These are phyloP conservation scores for Molorchus minor DNA, from an alignment of 2,888 invertebrate species.

Conservation along the genomic window DNA sequence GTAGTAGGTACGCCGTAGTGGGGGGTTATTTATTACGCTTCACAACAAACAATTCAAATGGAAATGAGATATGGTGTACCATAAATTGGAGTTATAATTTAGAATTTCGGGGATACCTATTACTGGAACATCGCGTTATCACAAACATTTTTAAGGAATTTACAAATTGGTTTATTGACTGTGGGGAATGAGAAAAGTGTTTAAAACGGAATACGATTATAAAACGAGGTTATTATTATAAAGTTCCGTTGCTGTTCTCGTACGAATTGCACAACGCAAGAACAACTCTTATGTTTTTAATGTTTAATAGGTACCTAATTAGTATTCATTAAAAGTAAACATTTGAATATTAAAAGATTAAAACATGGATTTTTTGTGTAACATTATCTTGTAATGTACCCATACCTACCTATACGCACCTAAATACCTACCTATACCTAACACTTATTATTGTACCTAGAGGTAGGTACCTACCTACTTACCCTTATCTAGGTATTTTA, in stretches of 20 bases:
- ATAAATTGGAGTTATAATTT: constrained; percentile 27
- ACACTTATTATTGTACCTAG: no score
- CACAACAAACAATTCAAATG: constrained; percentile 42
- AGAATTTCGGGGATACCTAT: constrained; percentile 27
- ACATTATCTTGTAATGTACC: no score
- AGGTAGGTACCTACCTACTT: no score
- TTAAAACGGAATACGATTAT: constrained; percentile 15
- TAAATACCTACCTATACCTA: no score
- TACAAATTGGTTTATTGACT: constrained; percentile 32
- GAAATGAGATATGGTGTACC: constrained; percentile 42
- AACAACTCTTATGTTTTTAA: constrained; percentile 8
- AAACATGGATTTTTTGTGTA: no score
- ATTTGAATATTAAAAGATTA: no score
- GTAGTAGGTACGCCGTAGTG: constrained; percentile 52
- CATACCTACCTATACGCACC: no score
- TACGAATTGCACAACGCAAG: neutral
- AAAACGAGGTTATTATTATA: constrained; percentile 26
- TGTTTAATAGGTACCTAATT: neutral
- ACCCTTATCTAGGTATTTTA: no score
- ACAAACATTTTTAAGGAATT: constrained; percentile 35
- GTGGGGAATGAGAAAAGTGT: constrained; percentile 8
- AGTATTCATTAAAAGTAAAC: no score
- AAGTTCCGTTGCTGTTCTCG: constrained; percentile 3
- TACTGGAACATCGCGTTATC: constrained; percentile 33
- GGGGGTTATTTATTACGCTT: constrained; percentile 41